phyloP scores from a whole-genome alignment of 1,140 invertebrate species.

The Ostrea denselamellosa region DNA sequence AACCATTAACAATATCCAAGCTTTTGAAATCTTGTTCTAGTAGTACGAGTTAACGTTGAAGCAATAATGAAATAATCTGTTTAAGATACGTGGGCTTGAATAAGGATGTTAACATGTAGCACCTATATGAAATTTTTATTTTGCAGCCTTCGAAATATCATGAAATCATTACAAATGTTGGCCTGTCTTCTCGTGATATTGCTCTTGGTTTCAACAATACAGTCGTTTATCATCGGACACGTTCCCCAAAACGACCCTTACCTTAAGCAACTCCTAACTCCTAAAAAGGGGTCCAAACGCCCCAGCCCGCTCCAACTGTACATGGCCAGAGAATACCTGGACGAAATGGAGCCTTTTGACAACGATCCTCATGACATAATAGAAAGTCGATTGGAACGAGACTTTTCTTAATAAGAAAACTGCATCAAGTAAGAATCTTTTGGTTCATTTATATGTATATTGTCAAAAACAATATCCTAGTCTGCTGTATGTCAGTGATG shows the following conservation, averaged over 20 bases:
- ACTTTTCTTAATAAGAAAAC: background rate
- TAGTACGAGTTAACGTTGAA: background rate
- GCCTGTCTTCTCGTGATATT: background rate
- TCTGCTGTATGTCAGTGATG: background rate
- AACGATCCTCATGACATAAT: background rate
- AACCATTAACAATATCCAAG: background rate
- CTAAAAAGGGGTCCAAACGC: background rate
- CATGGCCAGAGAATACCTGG: constrained; percentile 7
- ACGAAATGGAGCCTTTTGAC: background rate
- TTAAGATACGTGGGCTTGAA: background rate
- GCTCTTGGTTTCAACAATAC: background rate
- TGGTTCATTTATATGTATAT: background rate
- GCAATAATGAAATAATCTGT: background rate
- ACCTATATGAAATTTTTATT: background rate
- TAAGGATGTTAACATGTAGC: background rate
- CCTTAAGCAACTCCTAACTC: background rate
- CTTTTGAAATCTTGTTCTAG: too few relatives aligned
- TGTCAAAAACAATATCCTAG: background rate
- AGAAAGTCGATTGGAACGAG: background rate
- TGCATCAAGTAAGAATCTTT: background rate
- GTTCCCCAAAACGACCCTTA: background rate
- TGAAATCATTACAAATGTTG: background rate
- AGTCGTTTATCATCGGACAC: background rate
- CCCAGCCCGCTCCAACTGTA: background rate
- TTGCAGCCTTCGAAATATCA: background rate